Percentiles rank a stretch among this genome's conserved stretches.
Evolutionary conservation across 2,113 vertebrate species (phyloP).

Genomic region (Campylomormyrus numenius): DNA sequence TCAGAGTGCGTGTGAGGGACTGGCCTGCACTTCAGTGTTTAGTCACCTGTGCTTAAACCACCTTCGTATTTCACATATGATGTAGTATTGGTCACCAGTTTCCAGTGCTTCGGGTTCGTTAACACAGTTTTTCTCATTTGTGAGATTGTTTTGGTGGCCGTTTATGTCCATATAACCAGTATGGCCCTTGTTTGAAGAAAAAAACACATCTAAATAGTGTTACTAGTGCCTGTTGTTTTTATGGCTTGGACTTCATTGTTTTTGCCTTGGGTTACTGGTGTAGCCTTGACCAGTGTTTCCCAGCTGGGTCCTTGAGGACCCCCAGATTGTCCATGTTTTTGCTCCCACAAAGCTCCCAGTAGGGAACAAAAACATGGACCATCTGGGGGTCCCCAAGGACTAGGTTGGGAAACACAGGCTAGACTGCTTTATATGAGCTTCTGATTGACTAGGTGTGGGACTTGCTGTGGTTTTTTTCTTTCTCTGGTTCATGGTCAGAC

Average conservation of each 20-base stretch:
- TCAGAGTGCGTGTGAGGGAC: too few relatives aligned
- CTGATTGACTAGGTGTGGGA: neutral
- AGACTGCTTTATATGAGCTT: neutral
- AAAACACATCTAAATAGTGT: neutral
- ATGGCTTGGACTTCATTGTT: neutral
- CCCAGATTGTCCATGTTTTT: neutral
- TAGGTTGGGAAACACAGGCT: neutral
- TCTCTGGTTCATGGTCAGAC: neutral
- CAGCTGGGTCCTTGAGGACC: neutral
- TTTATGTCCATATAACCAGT: neutral
- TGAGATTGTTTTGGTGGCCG: neutral
- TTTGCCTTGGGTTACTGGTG: neutral
- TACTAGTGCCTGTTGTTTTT: neutral
- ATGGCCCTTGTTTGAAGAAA: neutral
- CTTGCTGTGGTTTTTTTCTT: neutral
- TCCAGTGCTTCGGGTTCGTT: neutral
- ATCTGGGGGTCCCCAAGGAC: neutral
- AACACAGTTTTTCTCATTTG: neutral
- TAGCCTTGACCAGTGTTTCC: neutral
- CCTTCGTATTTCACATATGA: neutral
- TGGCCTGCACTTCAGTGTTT: neutral
- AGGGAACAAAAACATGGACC: neutral
- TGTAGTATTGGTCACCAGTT: neutral
- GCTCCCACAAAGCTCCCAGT: neutral
- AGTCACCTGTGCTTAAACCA: neutral